Evolutionary conservation across 2,113 vertebrate species (phyloP), one percentile per base, ranked within the genome.

Genomic region (Galemys pyrenaicus): DNA sequence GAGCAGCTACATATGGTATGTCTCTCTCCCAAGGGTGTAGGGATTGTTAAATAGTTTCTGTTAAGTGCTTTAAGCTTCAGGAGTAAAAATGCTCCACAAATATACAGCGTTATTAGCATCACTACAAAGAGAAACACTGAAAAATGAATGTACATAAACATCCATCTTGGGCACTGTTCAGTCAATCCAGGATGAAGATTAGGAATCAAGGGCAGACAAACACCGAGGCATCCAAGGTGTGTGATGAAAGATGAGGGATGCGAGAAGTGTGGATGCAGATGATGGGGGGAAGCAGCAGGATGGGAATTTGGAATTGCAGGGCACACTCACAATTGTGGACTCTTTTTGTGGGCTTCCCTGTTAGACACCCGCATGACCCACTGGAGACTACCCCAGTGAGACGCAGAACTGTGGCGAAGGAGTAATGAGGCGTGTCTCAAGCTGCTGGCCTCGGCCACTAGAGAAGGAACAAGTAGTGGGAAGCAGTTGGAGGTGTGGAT

Each of bases 71-170:
- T 64, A 81, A 87, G 79, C 28, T 58, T 96, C 82, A 83, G 16
- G n/a, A 86, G 15, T 32, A 89, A 85, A 70, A 82, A 39, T 64
- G 28, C 16, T 81, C 44, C 82, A 64, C 67, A 79, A 74, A 95
- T 79, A 32, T 71, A 64, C 91, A 92, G 71, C 56, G 6, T 64
- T 88, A 67, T 56, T 54, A 91, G 51, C 41, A 74, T 70, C n/a
- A 62, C 30, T 83, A 60, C 41, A 86, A 79, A 95, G 46, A 65
- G 56, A 88, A 94, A 78, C 44, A 89, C 93, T n/a, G 64, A 90
- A 97, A 96, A 96, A 96, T 32, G 58, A 91, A 96, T 56, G 79
- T 2, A 49, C 82, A 64, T 37, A 96, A 91, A 80, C 13, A 95
- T 32, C 12, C 32, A 0, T 41, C 68, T 95, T 44, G 51, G 92